These are phyloP conservation scores for Lordiphosa mommai DNA, from an alignment of 1,140 invertebrate genomes.

Conservation along the genomic window DNA sequence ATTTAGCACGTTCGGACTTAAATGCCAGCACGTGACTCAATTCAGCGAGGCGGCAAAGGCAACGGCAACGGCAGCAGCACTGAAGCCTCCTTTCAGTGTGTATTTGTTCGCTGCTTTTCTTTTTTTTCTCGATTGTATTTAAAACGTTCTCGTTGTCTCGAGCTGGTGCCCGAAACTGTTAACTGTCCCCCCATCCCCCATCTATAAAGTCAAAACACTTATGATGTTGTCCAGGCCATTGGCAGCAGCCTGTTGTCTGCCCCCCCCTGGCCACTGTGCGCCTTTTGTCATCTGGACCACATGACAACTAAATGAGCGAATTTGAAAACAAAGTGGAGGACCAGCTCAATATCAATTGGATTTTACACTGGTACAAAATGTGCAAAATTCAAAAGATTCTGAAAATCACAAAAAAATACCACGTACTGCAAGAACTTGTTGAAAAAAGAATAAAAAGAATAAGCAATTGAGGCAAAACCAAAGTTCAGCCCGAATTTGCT, in stretches of 20 bases:
- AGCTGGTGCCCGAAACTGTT: conserved; percentile 20
- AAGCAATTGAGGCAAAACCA: too few species aligned
- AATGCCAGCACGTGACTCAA: conserved; percentile 71
- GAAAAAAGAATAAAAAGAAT: too few species aligned
- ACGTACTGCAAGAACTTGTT: too few species aligned
- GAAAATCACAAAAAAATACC: too few species aligned
- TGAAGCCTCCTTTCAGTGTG: neutral
- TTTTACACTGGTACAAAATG: too few species aligned
- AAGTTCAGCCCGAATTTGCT: too few species aligned
- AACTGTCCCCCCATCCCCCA: too few species aligned
- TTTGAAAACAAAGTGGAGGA: too few species aligned
- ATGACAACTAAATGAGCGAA: too few species aligned
- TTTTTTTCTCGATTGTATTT: conserved; percentile 15
- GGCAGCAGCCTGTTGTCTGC: neutral
- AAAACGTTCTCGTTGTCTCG: conserved; percentile 9
- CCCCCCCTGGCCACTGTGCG: neutral
- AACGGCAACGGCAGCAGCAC: neutral
- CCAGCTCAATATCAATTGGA: too few species aligned
- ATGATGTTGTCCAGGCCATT: conserved; percentile 12
- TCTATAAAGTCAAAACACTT: conserved; percentile 26
- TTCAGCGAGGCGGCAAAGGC: conserved; percentile 9
- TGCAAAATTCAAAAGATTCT: too few species aligned
- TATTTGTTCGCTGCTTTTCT: neutral
- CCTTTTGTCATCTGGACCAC: too few species aligned
- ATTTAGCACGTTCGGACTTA: conserved; percentile 70